These are phyloP conservation scores for Diprion similis DNA, from an alignment of 1,140 invertebrate genomes.

Conservation along the genomic window DNA sequence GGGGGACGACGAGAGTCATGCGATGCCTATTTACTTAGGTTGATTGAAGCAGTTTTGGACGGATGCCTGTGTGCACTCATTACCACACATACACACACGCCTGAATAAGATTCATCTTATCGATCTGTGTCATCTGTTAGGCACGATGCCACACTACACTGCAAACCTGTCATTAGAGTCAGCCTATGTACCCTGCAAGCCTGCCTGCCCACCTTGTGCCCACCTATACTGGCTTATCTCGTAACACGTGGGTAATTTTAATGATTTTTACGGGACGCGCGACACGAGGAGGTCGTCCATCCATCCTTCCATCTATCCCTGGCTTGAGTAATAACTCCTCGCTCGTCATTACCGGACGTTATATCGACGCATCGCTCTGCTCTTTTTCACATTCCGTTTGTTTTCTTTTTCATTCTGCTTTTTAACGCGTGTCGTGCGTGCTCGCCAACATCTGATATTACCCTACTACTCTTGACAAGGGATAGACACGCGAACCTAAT, in stretches of 20 bases:
- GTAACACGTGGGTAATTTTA: background rate
- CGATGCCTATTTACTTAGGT: background rate
- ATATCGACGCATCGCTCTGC: background rate
- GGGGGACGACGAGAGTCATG: background rate
- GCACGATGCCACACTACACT: background rate
- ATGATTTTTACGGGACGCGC: background rate
- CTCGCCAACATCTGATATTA: background rate
- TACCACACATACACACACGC: too few species aligned
- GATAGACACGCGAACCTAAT: background rate
- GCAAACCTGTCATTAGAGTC: constrained; percentile 1
- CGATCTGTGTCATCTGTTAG: constrained; percentile 3
- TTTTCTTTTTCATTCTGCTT: background rate
- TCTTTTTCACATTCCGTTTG: too few species aligned
- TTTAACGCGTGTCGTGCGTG: constrained; percentile 6
- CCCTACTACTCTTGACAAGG: background rate
- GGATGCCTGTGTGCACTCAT: too few species aligned
- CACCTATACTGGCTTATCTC: constrained; percentile 1
- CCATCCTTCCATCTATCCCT: too few species aligned
- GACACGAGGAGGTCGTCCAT: too few species aligned
- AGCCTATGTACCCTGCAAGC: too few species aligned
- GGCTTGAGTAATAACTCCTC: background rate
- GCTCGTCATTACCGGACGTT: background rate
- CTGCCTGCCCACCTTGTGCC: too few species aligned
- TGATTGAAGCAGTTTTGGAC: background rate
- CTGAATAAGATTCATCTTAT: background rate